Percentiles rank a stretch among this genome's conserved stretches.
These are phyloP conservation scores for Pterocles gutturalis DNA, from an alignment of 2,113 vertebrate genomes.

Conservation along the genomic window DNA sequence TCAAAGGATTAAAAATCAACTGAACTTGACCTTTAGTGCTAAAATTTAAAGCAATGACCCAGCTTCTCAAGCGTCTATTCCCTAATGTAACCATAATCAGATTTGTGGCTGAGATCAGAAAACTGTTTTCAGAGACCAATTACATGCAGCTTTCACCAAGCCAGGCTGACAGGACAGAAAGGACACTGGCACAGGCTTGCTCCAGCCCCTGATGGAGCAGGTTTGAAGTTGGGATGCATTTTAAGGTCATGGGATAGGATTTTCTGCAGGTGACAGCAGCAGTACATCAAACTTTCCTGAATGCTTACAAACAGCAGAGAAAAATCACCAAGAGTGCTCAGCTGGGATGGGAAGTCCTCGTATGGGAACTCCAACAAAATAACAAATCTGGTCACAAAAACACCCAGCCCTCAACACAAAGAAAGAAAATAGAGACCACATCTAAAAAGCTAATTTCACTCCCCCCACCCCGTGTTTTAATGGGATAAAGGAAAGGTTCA, in stretches of 20 bases:
- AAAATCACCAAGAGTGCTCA: background rate
- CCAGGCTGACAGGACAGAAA: background rate
- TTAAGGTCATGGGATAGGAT: background rate
- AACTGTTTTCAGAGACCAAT: slow-evolving; percentile 6
- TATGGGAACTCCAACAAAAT: background rate
- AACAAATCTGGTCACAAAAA: background rate
- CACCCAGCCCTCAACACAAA: background rate
- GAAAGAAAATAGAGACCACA: background rate
- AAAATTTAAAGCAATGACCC: slow-evolving; percentile 1
- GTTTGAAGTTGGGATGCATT: background rate
- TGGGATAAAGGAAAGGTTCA: background rate
- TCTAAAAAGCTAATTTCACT: background rate
- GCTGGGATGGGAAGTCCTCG: background rate
- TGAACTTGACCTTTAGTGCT: slow-evolving; percentile 42
- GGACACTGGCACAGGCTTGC: background rate
- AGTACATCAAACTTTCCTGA: background rate
- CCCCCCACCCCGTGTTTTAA: background rate
- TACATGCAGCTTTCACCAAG: background rate
- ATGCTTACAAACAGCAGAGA: background rate
- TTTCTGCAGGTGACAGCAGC: background rate
- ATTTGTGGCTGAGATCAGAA: slow-evolving; percentile 6
- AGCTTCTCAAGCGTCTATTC: background rate
- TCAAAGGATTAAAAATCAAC: slow-evolving; percentile 52
- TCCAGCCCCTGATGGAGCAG: background rate
- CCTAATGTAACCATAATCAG: slow-evolving; percentile 36